These are phyloP conservation scores for Apotomis turbidana DNA, from an alignment of 2,888 invertebrate species.

Conservation along the genomic window DNA sequence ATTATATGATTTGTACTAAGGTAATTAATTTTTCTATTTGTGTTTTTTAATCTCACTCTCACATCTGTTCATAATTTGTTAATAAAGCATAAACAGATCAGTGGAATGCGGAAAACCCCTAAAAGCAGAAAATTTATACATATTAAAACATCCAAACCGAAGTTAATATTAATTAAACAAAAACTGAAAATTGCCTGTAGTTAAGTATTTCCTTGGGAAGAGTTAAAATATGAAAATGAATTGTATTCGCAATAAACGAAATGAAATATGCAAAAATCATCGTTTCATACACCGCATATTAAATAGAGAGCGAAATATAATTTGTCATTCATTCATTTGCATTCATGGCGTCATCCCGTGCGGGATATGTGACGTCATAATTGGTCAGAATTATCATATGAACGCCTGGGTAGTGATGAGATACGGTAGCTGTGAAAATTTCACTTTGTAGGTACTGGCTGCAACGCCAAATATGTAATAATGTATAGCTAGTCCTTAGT, in stretches of 20 bases:
- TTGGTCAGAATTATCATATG: slow-evolving; percentile 77
- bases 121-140: no score
- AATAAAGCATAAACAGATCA: no score
- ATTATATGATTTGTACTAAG: no score
- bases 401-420: slow-evolving; percentile 51
- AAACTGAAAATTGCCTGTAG: neutral
- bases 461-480: no score
- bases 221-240: slow-evolving; percentile 21
- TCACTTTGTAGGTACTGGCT: no score
- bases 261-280: slow-evolving; percentile 37
- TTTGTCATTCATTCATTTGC: slow-evolving; percentile 60
- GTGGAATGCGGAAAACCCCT: no score
- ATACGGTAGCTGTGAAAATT: slow-evolving; percentile 7
- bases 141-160: no score
- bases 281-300: slow-evolving; percentile 40
- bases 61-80: no score
- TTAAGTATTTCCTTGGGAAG: neutral
- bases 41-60: no score
- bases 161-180: neutral
- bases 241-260: slow-evolving; percentile 29
- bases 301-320: slow-evolving; percentile 44
- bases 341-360: slow-evolving; percentile 60
- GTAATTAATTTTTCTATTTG: no score
- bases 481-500: no score
- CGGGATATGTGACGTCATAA: slow-evolving; percentile 68